phyloP scores from a whole-genome alignment of 2,888 invertebrate genomes.

The Nephrocerus scutellatus region DNA sequence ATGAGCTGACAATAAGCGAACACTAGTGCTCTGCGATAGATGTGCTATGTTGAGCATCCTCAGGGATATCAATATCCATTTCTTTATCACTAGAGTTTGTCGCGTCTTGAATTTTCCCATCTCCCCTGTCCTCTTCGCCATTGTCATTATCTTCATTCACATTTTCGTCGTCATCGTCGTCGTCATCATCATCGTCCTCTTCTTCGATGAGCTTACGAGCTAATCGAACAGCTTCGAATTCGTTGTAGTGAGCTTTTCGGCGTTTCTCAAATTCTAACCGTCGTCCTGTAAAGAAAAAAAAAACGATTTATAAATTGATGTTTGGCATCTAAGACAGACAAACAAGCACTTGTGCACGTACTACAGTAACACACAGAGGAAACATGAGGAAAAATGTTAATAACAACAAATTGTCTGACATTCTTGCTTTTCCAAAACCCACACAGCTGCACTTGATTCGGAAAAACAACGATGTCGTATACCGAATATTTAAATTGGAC shows the following conservation, averaged over 20 bases:
- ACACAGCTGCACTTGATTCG: too few species aligned
- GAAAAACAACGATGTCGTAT: too few species aligned
- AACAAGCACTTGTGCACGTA: too few species aligned
- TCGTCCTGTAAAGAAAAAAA: slow-evolving; percentile 52
- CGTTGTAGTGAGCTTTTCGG: slow-evolving; percentile 95
- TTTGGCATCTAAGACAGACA: too few species aligned
- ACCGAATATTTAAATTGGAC: too few species aligned
- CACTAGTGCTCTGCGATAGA: slow-evolving; percentile 24
- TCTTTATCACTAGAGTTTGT: slow-evolving; percentile 19
- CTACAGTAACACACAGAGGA: too few species aligned
- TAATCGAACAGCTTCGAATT: slow-evolving; percentile 88
- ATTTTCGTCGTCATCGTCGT: slow-evolving; percentile 42
- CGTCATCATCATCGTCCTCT: slow-evolving; percentile 78
- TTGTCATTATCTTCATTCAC: slow-evolving; percentile 15
- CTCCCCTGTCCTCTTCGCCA: slow-evolving; percentile 1
- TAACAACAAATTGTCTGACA: too few species aligned
- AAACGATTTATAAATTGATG: too few species aligned
- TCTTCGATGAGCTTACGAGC: slow-evolving; percentile 86
- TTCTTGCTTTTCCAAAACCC: too few species aligned
- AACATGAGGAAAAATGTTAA: too few species aligned
- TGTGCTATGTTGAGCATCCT: slow-evolving; percentile 24
- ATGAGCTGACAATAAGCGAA: too few species aligned
- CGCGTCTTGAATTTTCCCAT: slow-evolving; percentile 17
- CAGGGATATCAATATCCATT: slow-evolving; percentile 25
- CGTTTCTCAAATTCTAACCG: slow-evolving; percentile 82